These are phyloP conservation scores for Danio jaintianensis DNA, from an alignment of 2,797 vertebrate species.

Conservation along the genomic window DNA sequence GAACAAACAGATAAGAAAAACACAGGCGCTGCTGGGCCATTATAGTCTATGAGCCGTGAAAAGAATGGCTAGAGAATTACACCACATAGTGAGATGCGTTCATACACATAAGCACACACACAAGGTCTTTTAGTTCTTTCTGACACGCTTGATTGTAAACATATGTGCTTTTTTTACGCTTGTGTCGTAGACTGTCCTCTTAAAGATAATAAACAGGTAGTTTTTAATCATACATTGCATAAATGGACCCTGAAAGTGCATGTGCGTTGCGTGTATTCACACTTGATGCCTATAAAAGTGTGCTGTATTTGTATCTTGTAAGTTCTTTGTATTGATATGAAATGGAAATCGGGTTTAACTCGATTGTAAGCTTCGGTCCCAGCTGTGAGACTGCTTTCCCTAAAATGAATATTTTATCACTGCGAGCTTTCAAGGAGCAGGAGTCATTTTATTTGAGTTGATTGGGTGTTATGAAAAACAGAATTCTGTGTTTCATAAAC, in stretches of 20 bases:
- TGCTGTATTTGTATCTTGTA: background rate
- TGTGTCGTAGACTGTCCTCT: background rate
- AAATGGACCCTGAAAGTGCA: conserved; percentile 6
- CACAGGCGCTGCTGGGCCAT: conserved; percentile 34
- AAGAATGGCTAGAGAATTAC: conserved; percentile 23
- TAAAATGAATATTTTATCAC: background rate
- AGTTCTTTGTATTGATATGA: background rate
- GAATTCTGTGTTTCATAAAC: background rate
- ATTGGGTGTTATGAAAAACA: background rate
- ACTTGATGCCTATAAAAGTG: background rate
- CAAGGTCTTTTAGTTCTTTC: background rate
- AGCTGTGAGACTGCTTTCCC: background rate
- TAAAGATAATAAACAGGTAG: background rate
- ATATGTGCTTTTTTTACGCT: background rate
- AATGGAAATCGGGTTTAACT: conserved; percentile 1
- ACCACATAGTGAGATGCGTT: conserved; percentile 3
- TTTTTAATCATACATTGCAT: background rate
- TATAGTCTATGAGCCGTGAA: conserved; percentile 36
- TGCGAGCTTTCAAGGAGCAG: background rate
- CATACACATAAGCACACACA: background rate
- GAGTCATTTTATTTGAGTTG: background rate
- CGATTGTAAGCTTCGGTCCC: background rate
- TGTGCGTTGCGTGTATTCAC: conserved; percentile 7
- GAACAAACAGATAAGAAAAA: conserved; percentile 30
- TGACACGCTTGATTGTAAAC: background rate